Percentiles rank a stretch among this genome's conserved stretches.
These are phyloP conservation scores for Lepus oiostolus DNA, from an alignment of 2,797 vertebrate genomes.

Conservation along the genomic window DNA sequence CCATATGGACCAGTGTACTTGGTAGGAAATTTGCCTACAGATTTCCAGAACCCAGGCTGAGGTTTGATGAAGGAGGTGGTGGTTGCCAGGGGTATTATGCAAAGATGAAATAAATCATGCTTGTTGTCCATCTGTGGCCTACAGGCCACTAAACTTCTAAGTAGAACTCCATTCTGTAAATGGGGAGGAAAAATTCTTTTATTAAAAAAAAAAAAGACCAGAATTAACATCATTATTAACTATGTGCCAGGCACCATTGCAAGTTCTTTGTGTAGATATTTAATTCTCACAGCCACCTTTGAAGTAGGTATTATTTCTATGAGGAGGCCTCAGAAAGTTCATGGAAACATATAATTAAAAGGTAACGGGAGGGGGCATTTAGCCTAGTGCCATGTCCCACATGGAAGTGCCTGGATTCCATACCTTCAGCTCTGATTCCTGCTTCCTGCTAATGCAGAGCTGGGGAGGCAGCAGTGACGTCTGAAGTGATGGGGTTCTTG, in stretches of 20 bases:
- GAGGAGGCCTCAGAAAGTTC: too few relatives aligned
- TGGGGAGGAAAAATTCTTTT: background rate
- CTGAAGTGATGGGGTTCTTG: too few relatives aligned
- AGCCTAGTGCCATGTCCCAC: too few relatives aligned
- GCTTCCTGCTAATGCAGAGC: too few relatives aligned
- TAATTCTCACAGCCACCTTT: slow-evolving; percentile 15
- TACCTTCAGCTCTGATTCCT: too few relatives aligned
- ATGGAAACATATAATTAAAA: too few relatives aligned
- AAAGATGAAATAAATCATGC: background rate
- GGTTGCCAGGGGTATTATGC: background rate
- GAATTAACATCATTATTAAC: background rate
- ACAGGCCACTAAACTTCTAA: background rate
- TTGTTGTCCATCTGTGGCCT: background rate
- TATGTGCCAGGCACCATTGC: background rate
- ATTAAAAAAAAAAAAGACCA: background rate
- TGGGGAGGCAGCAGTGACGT: too few relatives aligned
- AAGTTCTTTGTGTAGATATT: background rate
- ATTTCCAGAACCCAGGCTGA: background rate
- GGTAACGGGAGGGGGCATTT: too few relatives aligned
- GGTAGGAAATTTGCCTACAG: background rate
- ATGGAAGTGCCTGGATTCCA: too few relatives aligned
- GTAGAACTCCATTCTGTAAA: background rate
- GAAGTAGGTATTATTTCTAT: background rate
- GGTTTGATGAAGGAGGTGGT: background rate
- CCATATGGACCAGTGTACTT: background rate